Base-by-base conservation (phyloP, 2,113 vertebrate species). In the Crocuta crocuta region DNA sequence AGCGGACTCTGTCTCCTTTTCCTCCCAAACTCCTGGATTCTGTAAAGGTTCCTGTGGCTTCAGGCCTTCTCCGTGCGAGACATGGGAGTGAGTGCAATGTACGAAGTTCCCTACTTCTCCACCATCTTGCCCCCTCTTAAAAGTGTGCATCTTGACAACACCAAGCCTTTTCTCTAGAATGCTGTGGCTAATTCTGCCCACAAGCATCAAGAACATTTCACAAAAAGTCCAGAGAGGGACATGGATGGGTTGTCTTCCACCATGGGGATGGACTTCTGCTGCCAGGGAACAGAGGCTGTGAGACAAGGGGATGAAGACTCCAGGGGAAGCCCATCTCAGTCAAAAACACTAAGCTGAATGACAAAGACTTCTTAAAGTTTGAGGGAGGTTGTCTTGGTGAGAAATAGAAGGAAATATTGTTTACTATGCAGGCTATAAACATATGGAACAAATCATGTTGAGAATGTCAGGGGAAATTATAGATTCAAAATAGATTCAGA, bases 401-500 rank as follows among this genome's bases (percentile, higher is more conserved):
- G 43, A 53, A 80, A 50, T 5, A 48, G 74, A 73, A 93, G 58
- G 91, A 87, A 90, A 79, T 74, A 9, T 13, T 88, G 48, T 84
- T 91, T 87, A 66, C 17, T 93, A 48, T 7, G 45, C 33, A 55
- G 28, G 58, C 66, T 88, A 12, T 74, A 68, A 71, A 63, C 85
- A 95, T 91, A 84, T 35, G 94, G 76, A 93, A 12, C 16, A 28
- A 66, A 93, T 96, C 80, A 96, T 24, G 10, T 35, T 91, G 74
- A 97, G n/a, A 48, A 87, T 87, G 68, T 93, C 45, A 66, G 35
- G 63, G 89, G 31, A 78, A 65, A 81, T 61, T 87, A 87, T 39
- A 91, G 53, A 95, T 48, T 90, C 70, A 82, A 66, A 94, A 83
- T 80, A 65, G 9, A 70, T 88, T 94, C 66, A 74, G 76, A 95